Evolutionary conservation across 2,797 vertebrate genomes (phyloP).

Genomic region (Muraenolepis orangiensis): DNA sequence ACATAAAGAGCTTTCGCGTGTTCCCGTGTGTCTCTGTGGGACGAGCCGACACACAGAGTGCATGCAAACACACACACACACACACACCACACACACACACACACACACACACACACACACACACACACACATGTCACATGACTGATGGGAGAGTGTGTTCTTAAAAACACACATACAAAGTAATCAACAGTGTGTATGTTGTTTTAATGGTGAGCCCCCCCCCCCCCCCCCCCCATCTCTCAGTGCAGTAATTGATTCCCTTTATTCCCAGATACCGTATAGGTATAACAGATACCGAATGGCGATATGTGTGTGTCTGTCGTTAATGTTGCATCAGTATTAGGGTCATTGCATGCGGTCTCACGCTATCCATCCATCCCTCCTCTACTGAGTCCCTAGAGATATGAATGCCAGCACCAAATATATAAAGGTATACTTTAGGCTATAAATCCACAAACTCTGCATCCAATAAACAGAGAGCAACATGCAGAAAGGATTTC

Average conservation of each 20-base stretch:
- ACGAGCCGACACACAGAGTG: constrained; percentile 48
- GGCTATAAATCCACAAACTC: constrained; percentile 20
- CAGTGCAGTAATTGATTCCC: no score
- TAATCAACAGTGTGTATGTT: not conserved
- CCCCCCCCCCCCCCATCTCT: no score
- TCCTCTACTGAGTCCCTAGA: no score
- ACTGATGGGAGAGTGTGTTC: no score
- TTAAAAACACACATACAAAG: not conserved
- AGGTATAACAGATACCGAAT: no score
- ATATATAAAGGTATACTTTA: not conserved
- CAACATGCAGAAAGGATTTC: constrained; percentile 47
- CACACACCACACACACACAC: constrained; percentile 17
- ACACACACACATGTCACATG: no score
- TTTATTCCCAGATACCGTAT: no score
- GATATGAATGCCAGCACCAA: not conserved
- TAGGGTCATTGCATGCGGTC: constrained; percentile 17
- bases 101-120: not conserved
- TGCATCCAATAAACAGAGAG: no score
- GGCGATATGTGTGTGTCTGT: no score
- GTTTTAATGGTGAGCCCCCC: not conserved
- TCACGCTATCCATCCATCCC: not conserved
- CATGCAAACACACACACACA: constrained; percentile 58
- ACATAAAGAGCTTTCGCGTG: constrained; percentile 73
- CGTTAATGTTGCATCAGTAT: no score
- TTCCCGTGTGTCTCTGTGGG: constrained; percentile 61